Evolutionary conservation across 2,888 invertebrate species (phyloP).

Genomic region (Serripes groenlandicus): DNA sequence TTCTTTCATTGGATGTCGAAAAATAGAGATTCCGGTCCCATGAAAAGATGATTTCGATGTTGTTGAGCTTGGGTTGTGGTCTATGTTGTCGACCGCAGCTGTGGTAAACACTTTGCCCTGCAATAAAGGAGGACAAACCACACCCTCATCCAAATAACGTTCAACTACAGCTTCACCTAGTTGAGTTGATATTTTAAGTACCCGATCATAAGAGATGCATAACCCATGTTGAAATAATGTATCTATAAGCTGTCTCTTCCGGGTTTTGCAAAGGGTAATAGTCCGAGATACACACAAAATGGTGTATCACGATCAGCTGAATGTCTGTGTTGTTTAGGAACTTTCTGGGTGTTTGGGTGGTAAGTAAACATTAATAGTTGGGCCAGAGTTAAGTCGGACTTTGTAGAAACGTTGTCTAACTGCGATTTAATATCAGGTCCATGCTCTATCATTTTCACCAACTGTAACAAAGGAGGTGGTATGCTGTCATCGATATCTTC

Average conservation of each 20-base stretch:
- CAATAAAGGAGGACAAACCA: constrained; percentile 57
- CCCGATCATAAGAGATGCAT: constrained; percentile 63
- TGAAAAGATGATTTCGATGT: constrained; percentile 51
- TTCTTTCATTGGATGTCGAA: constrained; percentile 20
- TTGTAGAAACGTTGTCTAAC: constrained; percentile 31
- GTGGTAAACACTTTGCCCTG: constrained; percentile 66
- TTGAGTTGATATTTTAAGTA: constrained; percentile 69
- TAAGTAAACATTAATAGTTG: constrained; percentile 45
- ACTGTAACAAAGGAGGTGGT: constrained; percentile 36
- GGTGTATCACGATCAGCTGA: constrained; percentile 46
- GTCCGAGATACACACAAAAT: constrained; percentile 29
- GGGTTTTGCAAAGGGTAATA: not conserved
- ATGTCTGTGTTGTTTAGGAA: constrained; percentile 22
- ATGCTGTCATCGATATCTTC: constrained; percentile 46
- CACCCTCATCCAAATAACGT: constrained; percentile 53
- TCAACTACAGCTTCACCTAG: constrained; percentile 57
- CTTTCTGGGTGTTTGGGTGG: constrained; percentile 30
- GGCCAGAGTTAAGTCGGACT: constrained; percentile 40
- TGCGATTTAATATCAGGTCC: constrained; percentile 47
- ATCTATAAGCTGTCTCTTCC: constrained; percentile 13
- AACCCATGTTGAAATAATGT: constrained; percentile 18
- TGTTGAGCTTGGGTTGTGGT: constrained; percentile 67
- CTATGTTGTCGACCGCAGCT: constrained; percentile 71
- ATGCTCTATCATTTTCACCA: constrained; percentile 62
- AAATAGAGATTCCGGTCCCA: constrained; percentile 47